Base-by-base conservation (phyloP, 2,888 invertebrate species). In the Subacronicta megacephala region DNA sequence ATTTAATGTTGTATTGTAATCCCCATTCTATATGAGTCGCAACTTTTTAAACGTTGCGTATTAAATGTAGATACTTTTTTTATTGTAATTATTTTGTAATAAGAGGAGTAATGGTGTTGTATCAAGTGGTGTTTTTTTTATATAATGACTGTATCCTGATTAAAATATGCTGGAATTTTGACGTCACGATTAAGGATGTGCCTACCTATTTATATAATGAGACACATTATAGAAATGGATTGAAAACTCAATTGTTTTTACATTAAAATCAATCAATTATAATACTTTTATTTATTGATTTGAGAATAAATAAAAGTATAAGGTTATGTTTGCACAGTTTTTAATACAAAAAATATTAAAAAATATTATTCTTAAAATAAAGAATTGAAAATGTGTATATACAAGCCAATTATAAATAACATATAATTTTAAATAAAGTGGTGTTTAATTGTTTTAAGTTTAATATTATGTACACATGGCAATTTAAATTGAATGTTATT, bases 331-430 rank as follows among this genome's bases (percentile, higher is more conserved):
- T 9, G 1, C 20, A 9, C 20, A 20, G 26, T 3, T 26, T 26
- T 26, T 23, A 0, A 26, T 9, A 26, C 10, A 10, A 0, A 10
- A 10, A 26, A 26, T 26, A 26, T 26, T 6, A 23, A 23, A 23
- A 23, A 23, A 6, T n/a, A n/a, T n/a, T n/a, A n/a, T n/a, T n/a
- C n/a, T n/a, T n/a, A n/a, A n/a, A n/a, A n/a, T n/a, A n/a, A n/a
- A n/a, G n/a, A n/a, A n/a, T 17, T 12, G 10, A 52, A 72, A 69
- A 36, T 9, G 41, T 47, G 35, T 74, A 80, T 82, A 51, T 81
- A 82, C 77, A 82, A 70, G 82, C 79, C 15, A 43, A 40, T 17
- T 9, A 15, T 7, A 70, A 72, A 76, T 70, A n/a, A n/a, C 54
- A 20, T 41, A 37, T 49, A 42, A 60, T 29, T 44, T 37, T 17